These are phyloP conservation scores for Molanna angustata DNA, from an alignment of 2,888 invertebrate species.

Conservation along the genomic window DNA sequence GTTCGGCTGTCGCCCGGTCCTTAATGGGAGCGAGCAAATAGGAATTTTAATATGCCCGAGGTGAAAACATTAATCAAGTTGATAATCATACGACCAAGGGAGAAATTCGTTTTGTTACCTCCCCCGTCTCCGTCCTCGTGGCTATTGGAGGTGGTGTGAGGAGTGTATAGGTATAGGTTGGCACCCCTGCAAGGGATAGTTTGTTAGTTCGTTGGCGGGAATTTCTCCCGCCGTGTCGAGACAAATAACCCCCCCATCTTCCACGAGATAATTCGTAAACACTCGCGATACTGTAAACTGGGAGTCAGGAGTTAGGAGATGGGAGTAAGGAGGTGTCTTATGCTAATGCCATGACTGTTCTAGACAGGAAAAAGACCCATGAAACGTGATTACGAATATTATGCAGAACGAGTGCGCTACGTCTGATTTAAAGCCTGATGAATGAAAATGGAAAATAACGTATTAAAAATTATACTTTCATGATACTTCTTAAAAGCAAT, in stretches of 20 bases:
- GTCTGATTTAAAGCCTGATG: too few species aligned
- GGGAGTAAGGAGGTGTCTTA: slow-evolving; percentile 6
- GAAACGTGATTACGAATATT: slow-evolving; percentile 3
- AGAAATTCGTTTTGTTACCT: background rate
- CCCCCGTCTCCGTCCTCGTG: background rate
- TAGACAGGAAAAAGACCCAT: slow-evolving; percentile 11
- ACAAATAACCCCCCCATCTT: slow-evolving; percentile 26
- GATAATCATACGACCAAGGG: slow-evolving; percentile 28
- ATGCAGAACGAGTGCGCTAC: background rate
- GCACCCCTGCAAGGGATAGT: slow-evolving; percentile 17
- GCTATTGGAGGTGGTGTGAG: slow-evolving; percentile 6
- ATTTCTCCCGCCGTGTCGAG: slow-evolving; percentile 28
- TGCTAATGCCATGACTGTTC: slow-evolving; percentile 12
- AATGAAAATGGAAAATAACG: too few species aligned
- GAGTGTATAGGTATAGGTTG: slow-evolving; percentile 13
- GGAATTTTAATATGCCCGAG: slow-evolving; percentile 32
- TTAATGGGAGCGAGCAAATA: slow-evolving; percentile 12
- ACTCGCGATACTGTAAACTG: slow-evolving; percentile 14
- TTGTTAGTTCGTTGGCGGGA: slow-evolving; percentile 29
- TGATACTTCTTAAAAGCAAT: too few species aligned
- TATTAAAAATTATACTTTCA: too few species aligned
- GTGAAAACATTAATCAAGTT: slow-evolving; percentile 32
- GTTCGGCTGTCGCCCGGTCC: background rate
- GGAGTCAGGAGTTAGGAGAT: too few species aligned
- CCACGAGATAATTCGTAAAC: slow-evolving; percentile 21